Percentiles rank a stretch among this genome's conserved stretches.
phyloP scores from a whole-genome alignment of 53 echinoderm and acorn worm species.

The Holothuria scabra region DNA sequence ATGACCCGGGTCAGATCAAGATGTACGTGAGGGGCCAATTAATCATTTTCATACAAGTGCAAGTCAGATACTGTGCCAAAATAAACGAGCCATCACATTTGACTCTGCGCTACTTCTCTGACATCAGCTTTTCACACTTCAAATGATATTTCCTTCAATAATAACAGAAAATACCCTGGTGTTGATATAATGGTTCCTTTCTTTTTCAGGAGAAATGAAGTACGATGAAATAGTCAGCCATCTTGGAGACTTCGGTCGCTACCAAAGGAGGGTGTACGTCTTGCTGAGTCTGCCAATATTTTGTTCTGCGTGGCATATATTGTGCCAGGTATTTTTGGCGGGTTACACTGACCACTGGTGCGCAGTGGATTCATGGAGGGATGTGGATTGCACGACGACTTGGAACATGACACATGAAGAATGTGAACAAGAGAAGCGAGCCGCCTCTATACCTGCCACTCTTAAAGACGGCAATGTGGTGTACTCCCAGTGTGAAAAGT shows the following conservation, averaged over 20 bases:
- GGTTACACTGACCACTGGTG: constrained; percentile 37
- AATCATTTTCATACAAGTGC: no score
- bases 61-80: no score
- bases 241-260: constrained; percentile 39
- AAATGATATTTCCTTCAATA: no score
- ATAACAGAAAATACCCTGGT: no score
- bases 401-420: background rate
- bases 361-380: background rate
- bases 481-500: background rate
- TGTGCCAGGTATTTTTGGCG: constrained; percentile 35
- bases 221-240: constrained; percentile 39
- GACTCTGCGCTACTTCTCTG: no score
- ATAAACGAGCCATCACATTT: no score
- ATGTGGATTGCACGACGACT: background rate
- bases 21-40: no score
- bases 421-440: background rate
- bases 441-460: background rate
- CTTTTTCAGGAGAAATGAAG: constrained; percentile 6
- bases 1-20: no score
- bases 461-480: background rate
- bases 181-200: no score
- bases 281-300: constrained; percentile 15
- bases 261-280: constrained; percentile 12
- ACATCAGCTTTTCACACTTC: no score
- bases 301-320: constrained; percentile 28